phyloP scores from a whole-genome alignment of 2,797 vertebrate species.

The Danio jaintianensis region DNA sequence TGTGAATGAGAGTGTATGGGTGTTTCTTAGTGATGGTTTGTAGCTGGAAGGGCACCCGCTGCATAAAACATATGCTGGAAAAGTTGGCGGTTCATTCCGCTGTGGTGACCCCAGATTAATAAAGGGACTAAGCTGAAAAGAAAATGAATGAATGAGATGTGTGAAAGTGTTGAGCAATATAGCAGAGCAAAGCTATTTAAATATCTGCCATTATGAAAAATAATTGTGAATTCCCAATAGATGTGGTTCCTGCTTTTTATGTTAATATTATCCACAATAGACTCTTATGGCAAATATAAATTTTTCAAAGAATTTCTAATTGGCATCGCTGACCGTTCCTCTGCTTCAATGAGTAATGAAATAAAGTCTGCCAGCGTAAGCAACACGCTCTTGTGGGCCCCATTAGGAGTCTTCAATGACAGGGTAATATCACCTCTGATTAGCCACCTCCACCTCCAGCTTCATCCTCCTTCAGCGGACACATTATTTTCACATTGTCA shows the following conservation, averaged over 20 bases:
- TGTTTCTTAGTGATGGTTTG: too few relatives aligned
- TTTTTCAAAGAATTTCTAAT: conserved; percentile 16
- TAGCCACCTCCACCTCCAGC: conserved; percentile 1
- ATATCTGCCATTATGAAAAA: not conserved
- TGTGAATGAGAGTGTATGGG: too few relatives aligned
- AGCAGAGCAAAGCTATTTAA: conserved; percentile 5
- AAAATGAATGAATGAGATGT: too few relatives aligned
- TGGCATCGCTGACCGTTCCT: not conserved
- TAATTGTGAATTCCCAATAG: not conserved
- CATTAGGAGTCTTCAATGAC: conserved; percentile 31
- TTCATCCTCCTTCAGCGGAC: conserved; percentile 20
- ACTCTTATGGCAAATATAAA: not conserved
- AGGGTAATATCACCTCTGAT: conserved; percentile 23
- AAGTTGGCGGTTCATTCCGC: too few relatives aligned
- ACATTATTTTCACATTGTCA: conserved; percentile 50
- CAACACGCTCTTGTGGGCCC: conserved; percentile 9
- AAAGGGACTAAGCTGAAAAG: too few relatives aligned
- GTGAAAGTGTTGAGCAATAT: too few relatives aligned
- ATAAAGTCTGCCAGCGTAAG: conserved; percentile 3
- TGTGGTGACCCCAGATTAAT: too few relatives aligned
- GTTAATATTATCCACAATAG: conserved; percentile 4
- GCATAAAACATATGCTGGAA: too few relatives aligned
- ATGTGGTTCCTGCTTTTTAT: not conserved
- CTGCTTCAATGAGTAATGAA: conserved; percentile 27
- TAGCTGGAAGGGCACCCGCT: too few relatives aligned